Conservation (phyloP, 2,113 vertebrate genomes). For the Charina bottae region DNA sequence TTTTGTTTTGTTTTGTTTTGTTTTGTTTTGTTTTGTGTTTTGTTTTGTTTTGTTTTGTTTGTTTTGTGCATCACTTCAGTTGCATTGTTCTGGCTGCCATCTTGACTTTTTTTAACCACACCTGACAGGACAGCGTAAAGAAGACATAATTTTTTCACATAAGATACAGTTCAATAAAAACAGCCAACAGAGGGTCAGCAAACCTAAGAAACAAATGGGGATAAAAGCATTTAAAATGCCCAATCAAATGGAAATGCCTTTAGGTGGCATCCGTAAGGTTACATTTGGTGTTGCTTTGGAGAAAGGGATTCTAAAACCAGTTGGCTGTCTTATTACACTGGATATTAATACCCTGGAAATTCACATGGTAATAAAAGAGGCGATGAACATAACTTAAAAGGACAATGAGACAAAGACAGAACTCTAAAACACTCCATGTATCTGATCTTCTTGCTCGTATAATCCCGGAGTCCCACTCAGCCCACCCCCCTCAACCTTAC, state of each 20-base stretch:
- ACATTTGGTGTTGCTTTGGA: neutral
- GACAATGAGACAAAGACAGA: constrained; percentile 10
- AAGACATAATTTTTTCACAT: neutral
- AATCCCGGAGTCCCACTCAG: constrained; percentile 29
- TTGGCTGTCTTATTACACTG: neutral
- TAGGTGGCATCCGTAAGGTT: neutral
- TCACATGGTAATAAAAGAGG: neutral
- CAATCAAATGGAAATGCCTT: neutral
- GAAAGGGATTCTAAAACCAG: neutral
- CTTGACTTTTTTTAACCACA: neutral
- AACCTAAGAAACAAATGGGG: neutral
- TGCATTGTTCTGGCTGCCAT: neutral
- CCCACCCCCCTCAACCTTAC: constrained; percentile 15
- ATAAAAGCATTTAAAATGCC: neutral
- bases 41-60: neutral
- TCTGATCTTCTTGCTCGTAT: constrained; percentile 50
- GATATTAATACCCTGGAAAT: neutral
- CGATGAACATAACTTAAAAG: neutral
- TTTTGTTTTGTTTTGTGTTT: neutral
- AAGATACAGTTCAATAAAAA: neutral
- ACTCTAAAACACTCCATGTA: constrained; percentile 49
- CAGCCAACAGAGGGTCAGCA: neutral
- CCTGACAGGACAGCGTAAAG: neutral
- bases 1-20: neutral
- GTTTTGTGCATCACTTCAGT: neutral